Percentiles rank a stretch among this genome's conserved stretches.
phyloP scores from a whole-genome alignment of 2,888 invertebrate genomes.

The Arrhopalites spinosus region DNA sequence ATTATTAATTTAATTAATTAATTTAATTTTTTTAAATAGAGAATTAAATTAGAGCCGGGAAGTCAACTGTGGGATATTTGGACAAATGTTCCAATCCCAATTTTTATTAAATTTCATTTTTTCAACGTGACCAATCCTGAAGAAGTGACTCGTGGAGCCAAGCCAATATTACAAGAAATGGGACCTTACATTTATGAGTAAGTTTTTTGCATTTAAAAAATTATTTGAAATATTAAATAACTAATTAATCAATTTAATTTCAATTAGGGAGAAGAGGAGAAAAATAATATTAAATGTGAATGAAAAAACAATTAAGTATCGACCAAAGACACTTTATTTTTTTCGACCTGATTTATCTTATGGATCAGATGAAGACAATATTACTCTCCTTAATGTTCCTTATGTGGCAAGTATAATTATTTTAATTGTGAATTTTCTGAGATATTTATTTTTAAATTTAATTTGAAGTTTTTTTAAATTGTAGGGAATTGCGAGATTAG shows the following conservation, averaged over 20 bases:
- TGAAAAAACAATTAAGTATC: conserved; percentile 47
- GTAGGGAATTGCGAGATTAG: conserved; percentile 51
- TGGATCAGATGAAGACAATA: conserved; percentile 46
- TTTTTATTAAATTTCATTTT: conserved; percentile 52
- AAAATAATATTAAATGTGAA: conserved; percentile 50
- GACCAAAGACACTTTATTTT: conserved; percentile 48
- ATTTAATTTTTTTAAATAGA: conserved; percentile 41
- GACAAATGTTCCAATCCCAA: conserved; percentile 53
- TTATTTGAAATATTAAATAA: no score
- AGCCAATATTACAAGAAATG: conserved; percentile 49
- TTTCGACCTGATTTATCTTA: conserved; percentile 50
- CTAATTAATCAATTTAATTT: not conserved
- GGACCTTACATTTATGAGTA: conserved; percentile 53
- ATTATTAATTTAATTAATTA: not conserved
- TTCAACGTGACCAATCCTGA: conserved; percentile 54
- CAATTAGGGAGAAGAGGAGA: conserved; percentile 47
- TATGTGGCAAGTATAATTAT: conserved; percentile 45
- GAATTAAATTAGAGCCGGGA: conserved; percentile 50
- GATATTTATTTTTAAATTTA: not conserved
- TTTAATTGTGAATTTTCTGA: not conserved
- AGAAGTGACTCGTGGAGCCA: conserved; percentile 45
- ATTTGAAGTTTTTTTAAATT: conserved; percentile 6
- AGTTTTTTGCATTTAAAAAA: conserved; percentile 8
- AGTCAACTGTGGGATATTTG: conserved; percentile 53
- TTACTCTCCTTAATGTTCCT: conserved; percentile 52